Conservation (phyloP, 2,888 invertebrate genomes). For the Arrhopalites spinosus region DNA sequence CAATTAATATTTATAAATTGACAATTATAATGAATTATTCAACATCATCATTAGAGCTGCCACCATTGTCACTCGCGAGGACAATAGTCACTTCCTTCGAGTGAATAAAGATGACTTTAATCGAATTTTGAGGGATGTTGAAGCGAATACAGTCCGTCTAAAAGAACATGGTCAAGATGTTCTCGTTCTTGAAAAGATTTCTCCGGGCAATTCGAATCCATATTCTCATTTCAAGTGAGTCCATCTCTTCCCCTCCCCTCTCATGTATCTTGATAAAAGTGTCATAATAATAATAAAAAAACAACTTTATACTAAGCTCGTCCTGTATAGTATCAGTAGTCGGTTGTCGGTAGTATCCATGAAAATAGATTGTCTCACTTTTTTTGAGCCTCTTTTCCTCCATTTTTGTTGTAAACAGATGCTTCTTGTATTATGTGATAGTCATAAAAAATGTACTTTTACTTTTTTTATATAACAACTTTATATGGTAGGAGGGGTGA, state of each 20-base stretch:
- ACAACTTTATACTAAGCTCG: no score
- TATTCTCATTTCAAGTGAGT: constrained; percentile 70
- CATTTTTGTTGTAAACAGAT: no score
- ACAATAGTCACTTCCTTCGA: constrained; percentile 80
- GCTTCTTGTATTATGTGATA: no score
- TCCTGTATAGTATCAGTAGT: no score
- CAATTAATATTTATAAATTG: not conserved
- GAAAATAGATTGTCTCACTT: not conserved
- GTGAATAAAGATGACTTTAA: constrained; percentile 87
- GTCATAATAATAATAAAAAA: no score
- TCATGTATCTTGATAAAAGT: no score
- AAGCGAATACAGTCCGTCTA: constrained; percentile 82
- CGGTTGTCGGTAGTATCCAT: not conserved
- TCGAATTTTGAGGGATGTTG: constrained; percentile 78
- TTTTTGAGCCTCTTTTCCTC: not conserved
- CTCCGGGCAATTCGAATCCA: constrained; percentile 59
- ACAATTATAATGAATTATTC: not conserved
- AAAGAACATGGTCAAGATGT: constrained; percentile 85
- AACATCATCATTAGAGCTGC: constrained; percentile 71
- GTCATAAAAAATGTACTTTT: not conserved
- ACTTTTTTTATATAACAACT: not conserved
- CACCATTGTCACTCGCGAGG: constrained; percentile 78
- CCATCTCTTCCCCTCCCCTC: not conserved
- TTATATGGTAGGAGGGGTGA: not conserved
- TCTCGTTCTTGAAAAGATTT: constrained; percentile 75